Base-by-base conservation (phyloP, 1,140 invertebrate species). In the Neodiprion pinetum region DNA sequence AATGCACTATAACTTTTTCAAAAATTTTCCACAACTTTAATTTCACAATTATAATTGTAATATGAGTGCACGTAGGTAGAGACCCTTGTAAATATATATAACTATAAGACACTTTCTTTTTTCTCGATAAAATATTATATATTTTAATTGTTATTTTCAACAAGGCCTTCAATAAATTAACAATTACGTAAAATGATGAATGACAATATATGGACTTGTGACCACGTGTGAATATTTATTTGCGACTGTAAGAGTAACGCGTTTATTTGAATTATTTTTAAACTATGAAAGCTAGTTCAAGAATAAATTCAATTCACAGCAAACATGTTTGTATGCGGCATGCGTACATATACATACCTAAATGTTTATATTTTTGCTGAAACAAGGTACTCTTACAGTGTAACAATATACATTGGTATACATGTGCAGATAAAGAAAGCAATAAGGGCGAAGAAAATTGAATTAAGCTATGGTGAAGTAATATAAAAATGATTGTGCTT, bases 141-240 rank as follows among this genome's bases (percentile, higher is more conserved):
- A 61, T 61, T 61, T 17, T 17, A 61, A 17, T 61, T 61, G 53
- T 61, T 61, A 61, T 61, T 61, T 61, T 17, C 53, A 61, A 61
- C 53, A 61, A 61, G 53, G 53, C 53, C 53, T 61, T 61, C 9
- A 61, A 61, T 61, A 61, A 61, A 61, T 61, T 61, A 61, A 61
- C 53, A 61, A 61, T 61, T 61, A 61, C 53, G 53, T 61, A 61
- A 11, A 61, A 61, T 61, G 11, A 61, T 61, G 3, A 61, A 61
- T 61, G 53, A 61, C n/a, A 61, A 8, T 11, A 61, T n/a, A 61
- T 61, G n/a, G 9, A 61, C 53, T 61, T 61, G 53, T 61, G 53
- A 17, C 53, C 53, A 61, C 53, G 53, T 61, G 11, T 61, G 11
- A 14, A 0, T 17, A 61, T 40, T 40, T 40, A 40, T 40, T 40